Conservation (phyloP, 2,113 vertebrate species). For the Larimichthys crocea region DNA sequence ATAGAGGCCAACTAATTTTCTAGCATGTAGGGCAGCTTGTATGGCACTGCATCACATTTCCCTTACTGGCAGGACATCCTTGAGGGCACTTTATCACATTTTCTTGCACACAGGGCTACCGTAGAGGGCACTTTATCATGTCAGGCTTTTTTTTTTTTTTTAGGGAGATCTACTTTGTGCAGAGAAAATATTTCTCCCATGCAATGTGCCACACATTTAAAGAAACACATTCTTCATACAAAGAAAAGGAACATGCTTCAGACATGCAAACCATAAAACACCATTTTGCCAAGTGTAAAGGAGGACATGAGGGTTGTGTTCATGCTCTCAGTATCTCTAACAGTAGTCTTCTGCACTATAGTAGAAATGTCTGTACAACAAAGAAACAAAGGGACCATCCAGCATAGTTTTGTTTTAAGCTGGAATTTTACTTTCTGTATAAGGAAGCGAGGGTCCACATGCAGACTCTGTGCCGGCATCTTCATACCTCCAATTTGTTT, state of each 20-base stretch:
- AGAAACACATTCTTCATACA: not conserved
- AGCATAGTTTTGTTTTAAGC: not conserved
- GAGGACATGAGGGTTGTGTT: not conserved
- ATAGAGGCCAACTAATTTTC: no score
- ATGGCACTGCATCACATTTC: no score
- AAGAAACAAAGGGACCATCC: not conserved
- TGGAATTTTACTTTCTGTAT: no score
- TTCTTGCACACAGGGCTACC: no score
- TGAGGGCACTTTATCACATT: no score
- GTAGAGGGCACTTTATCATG: no score
- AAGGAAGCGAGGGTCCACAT: no score
- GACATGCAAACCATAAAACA: not conserved
- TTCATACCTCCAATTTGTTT: no score
- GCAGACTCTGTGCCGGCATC: no score
- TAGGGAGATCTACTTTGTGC: not conserved
- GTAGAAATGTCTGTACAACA: not conserved
- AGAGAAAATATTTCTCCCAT: constrained; percentile 19
- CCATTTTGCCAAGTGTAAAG: not conserved
- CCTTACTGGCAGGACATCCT: no score
- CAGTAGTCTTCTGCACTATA: not conserved
- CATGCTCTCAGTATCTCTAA: not conserved
- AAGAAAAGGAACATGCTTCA: not conserved
- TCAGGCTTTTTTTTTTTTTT: no score
- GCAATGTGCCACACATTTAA: not conserved
- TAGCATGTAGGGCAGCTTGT: no score